These are phyloP conservation scores for Rhagoletis zephyria DNA, from an alignment of 1,140 invertebrate species.

Conservation along the genomic window DNA sequence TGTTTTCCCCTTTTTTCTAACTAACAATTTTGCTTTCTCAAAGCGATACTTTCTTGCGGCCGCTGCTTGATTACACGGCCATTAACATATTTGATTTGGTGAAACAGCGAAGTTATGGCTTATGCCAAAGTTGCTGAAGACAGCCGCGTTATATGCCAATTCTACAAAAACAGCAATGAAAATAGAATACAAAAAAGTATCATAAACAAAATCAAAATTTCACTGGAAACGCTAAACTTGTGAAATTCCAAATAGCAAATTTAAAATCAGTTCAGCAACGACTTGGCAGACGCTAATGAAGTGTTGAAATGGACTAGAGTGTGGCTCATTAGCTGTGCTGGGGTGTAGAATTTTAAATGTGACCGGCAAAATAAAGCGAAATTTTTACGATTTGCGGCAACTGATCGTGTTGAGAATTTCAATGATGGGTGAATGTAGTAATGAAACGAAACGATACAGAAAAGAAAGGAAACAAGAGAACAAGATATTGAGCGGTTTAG, in stretches of 20 bases:
- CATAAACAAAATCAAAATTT: not conserved
- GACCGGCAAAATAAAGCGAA: slow-evolving; percentile 28
- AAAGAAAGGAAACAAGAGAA: too few relatives aligned
- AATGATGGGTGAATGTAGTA: not conserved
- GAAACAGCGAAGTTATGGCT: slow-evolving; percentile 23
- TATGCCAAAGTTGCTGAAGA: not conserved
- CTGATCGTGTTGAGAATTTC: not conserved
- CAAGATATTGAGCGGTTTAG: too few relatives aligned
- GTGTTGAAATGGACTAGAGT: not conserved
- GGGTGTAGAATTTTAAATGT: slow-evolving; percentile 19
- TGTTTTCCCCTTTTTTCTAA: not conserved
- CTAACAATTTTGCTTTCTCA: not conserved
- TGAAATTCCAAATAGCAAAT: slow-evolving; percentile 35
- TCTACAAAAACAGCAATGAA: not conserved
- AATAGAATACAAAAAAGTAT: not conserved
- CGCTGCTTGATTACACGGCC: not conserved
- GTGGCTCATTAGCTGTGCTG: slow-evolving; percentile 3
- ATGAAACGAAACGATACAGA: too few relatives aligned
- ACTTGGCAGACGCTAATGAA: slow-evolving; percentile 35
- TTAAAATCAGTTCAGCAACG: slow-evolving; percentile 29
- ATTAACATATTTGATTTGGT: slow-evolving; percentile 37
- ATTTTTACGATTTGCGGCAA: not conserved
- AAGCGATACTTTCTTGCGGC: not conserved
- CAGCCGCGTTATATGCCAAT: not conserved
- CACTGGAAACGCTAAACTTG: not conserved